A percentile compares a stretch with the other conserved stretches of the same genome.
Conservation (phyloP, 2,888 invertebrate genomes). For the Cheilosia grossa region DNA sequence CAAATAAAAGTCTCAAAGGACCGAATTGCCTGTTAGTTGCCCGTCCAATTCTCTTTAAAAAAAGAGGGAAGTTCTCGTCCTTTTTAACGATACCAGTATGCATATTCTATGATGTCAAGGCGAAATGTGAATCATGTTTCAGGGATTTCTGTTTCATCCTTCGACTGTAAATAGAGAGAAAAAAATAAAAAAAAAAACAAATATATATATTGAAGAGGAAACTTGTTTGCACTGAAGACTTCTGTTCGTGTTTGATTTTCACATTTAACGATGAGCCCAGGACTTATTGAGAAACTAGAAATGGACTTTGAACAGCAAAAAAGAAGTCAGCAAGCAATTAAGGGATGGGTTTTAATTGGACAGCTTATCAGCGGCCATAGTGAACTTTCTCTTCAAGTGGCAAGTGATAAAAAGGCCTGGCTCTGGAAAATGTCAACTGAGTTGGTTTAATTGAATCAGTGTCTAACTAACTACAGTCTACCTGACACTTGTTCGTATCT, state of each 20-base stretch:
- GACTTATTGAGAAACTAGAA: not conserved
- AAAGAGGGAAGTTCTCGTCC: not conserved
- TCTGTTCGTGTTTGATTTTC: constrained; percentile 19
- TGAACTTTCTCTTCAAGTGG: not conserved
- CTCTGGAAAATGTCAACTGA: too few species aligned
- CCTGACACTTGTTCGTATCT: too few species aligned
- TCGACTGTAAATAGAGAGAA: not conserved
- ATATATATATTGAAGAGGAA: not conserved
- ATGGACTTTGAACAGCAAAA: not conserved
- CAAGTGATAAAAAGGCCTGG: not conserved
- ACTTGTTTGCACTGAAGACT: constrained; percentile 23
- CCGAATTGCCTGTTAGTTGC: constrained; percentile 28
- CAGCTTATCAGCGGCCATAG: not conserved
- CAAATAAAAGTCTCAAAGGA: constrained; percentile 1
- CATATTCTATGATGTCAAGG: constrained; percentile 9
- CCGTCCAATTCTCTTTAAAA: constrained; percentile 5
- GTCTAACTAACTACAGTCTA: too few species aligned
- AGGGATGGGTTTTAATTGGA: not conserved
- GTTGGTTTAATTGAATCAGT: too few species aligned
- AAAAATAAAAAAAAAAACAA: not conserved
- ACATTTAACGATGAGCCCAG: constrained; percentile 6
- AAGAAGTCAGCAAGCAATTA: constrained; percentile 5
- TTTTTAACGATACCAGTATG: not conserved
- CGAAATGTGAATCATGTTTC: constrained; percentile 24
- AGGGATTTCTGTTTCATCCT: constrained; percentile 15